Evolutionary conservation across 1,140 invertebrate species (phyloP).

Genomic region (Caenorhabditis elegans): WBcel235 BX284604.4:11805001-11805500

Average conservation of each 20-base stretch:
- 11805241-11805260: not conserved
- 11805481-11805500: not conserved
- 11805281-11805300: not conserved
- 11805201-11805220: too few species aligned
- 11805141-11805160: not conserved
- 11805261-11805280: not conserved
- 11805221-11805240: slow-evolving; percentile 9
- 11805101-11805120: slow-evolving; percentile 27
- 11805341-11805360: not conserved
- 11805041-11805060: not conserved
- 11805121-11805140: slow-evolving; percentile 23
- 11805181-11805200: not conserved
- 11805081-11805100: not conserved
- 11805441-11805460: slow-evolving; percentile 20
- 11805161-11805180: not conserved
- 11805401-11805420: slow-evolving; percentile 18
- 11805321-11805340: not conserved
- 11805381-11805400: slow-evolving; percentile 18
- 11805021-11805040: not conserved
- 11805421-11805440: slow-evolving; percentile 28
- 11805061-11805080: not conserved
- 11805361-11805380: slow-evolving; percentile 29
- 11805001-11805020: not conserved
- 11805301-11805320: not conserved
- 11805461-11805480: not conserved